Percentiles rank a stretch among this genome's conserved stretches.
These are phyloP conservation scores for Camponotus vicinus DNA, from an alignment of 1,140 invertebrate species.

Conservation along the genomic window DNA sequence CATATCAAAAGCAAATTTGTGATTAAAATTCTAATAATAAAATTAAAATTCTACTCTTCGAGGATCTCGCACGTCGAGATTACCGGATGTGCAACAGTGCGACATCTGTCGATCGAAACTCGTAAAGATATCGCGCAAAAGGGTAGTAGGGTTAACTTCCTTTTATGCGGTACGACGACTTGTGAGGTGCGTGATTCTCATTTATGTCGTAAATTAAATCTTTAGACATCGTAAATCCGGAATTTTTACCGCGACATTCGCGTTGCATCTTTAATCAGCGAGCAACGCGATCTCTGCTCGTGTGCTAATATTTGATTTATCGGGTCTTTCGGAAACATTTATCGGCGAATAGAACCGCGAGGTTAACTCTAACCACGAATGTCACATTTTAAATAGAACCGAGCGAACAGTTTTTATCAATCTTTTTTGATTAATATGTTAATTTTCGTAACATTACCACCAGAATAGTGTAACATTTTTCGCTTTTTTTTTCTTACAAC, in stretches of 20 bases:
- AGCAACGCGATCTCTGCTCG: not conserved
- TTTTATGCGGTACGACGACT: slow-evolving; percentile 61
- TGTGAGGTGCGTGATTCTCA: slow-evolving; percentile 62
- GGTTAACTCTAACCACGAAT: not conserved
- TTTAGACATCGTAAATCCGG: slow-evolving; percentile 55
- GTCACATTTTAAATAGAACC: not conserved
- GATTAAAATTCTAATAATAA: no score
- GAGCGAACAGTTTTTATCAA: not conserved
- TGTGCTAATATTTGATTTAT: not conserved
- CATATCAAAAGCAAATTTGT: no score
- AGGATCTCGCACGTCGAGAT: no score
- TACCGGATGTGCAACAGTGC: no score
- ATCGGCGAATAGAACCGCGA: not conserved
- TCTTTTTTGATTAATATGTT: not conserved
- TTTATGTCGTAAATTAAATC: slow-evolving; percentile 47
- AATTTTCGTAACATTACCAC: not conserved
- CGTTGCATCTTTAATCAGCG: not conserved
- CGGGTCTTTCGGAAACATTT: not conserved
- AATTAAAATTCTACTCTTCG: no score
- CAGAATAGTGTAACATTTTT: not conserved
- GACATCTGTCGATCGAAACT: no score
- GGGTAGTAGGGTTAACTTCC: slow-evolving; percentile 62
- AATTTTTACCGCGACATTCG: not conserved
- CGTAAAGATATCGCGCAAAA: not conserved
- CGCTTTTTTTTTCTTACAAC: not conserved